phyloP scores from a whole-genome alignment of 2,797 vertebrate species.

The Babyrousa celebensis region DNA sequence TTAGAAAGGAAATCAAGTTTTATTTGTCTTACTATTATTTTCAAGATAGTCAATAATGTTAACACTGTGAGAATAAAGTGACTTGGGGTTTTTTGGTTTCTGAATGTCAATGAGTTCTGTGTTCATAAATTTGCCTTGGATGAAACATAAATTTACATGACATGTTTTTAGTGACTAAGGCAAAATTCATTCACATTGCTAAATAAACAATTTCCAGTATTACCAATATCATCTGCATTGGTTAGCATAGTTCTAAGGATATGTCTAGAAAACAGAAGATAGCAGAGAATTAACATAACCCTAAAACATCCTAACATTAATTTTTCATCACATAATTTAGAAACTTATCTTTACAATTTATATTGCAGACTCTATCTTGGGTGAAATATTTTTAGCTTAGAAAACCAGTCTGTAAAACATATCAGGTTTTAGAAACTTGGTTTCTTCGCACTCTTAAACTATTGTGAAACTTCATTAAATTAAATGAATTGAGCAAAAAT shows the following conservation, averaged over 20 bases:
- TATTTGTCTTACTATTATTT: constrained; percentile 24
- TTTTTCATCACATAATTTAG: constrained; percentile 11
- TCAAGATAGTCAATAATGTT: background rate
- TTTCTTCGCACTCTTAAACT: background rate
- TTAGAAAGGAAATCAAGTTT: constrained; percentile 62
- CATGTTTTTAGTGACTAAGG: constrained; percentile 51
- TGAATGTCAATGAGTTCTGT: constrained; percentile 43
- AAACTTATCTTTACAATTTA: constrained; percentile 53
- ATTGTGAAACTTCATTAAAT: constrained; percentile 11
- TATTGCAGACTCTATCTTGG: background rate
- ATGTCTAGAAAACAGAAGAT: background rate
- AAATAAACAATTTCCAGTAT: constrained; percentile 15
- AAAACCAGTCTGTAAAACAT: constrained; percentile 1
- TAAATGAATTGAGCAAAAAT: background rate
- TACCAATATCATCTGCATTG: background rate
- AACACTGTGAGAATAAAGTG: background rate
- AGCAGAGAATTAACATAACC: constrained; percentile 6
- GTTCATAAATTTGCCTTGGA: constrained; percentile 64
- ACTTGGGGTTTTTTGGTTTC: background rate
- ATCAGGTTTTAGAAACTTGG: constrained; percentile 8
- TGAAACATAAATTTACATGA: constrained; percentile 6
- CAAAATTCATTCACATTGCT: constrained; percentile 28
- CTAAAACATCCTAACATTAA: constrained; percentile 26
- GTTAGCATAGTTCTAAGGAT: background rate
- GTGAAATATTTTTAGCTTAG: constrained; percentile 34